Conservation (phyloP, 1,140 invertebrate species). For the Drosophila busckii region DNA sequence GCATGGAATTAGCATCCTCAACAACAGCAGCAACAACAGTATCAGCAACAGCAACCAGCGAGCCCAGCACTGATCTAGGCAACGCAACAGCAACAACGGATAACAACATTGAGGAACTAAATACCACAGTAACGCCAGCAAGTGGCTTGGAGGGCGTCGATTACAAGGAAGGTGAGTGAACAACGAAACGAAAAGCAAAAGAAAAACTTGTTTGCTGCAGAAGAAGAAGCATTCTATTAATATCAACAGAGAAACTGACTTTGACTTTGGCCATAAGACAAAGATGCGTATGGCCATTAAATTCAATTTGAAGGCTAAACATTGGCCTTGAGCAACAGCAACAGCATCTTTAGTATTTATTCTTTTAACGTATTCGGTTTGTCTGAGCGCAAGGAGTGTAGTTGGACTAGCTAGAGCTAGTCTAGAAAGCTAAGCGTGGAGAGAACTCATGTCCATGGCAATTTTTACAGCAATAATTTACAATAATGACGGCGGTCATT, state of each 20-base stretch:
- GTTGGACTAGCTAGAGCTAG: neutral
- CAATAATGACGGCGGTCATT: conserved; percentile 72
- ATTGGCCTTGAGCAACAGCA: conserved; percentile 59
- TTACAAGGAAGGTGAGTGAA: conserved; percentile 76
- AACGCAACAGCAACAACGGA: conserved; percentile 42
- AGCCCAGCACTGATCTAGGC: conserved; percentile 22
- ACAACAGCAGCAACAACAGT: conserved; percentile 31
- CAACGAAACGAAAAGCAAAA: conserved; percentile 3
- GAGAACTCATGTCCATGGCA: conserved; percentile 40
- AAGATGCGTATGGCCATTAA: conserved; percentile 75
- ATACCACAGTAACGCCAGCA: conserved; percentile 55
- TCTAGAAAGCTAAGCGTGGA: conserved; percentile 31
- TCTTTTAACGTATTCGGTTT: no score
- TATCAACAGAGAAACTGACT: no score
- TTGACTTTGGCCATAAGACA: conserved; percentile 73
- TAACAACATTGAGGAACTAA: conserved; percentile 46
- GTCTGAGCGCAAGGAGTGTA: no score
- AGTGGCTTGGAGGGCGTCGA: conserved; percentile 71
- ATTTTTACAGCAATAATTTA: conserved; percentile 77
- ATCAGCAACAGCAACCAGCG: conserved; percentile 11
- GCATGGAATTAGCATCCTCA: conserved; percentile 51
- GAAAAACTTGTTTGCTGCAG: conserved; percentile 55
- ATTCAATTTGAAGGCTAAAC: conserved; percentile 77
- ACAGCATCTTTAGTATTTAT: conserved; percentile 28
- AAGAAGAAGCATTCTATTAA: conserved; percentile 55